Base-by-base conservation (phyloP, 2,888 invertebrate genomes). In the Papilio gigon region DNA sequence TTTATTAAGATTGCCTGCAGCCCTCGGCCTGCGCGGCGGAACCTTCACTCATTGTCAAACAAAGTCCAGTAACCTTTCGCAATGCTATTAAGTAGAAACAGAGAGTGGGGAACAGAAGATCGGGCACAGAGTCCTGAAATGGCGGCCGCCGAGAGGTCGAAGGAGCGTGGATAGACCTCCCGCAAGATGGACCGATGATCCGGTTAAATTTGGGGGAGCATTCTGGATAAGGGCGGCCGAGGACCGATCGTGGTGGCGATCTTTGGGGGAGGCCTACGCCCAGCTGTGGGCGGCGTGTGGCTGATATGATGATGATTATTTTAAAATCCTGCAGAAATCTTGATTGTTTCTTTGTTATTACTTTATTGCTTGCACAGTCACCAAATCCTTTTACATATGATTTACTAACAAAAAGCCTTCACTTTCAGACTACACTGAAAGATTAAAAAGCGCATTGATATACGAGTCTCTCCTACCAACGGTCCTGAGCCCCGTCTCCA, bases 1-100 rank as follows among this genome's bases (percentile, higher is more conserved):
- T 70, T 71, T 73, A 71, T 67, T 67, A 65, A 58, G 69, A 69
- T 60, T 68, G 60, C 53, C 20, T 27, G 12, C 61, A 44, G 20
- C 44, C 5, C 44, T 22, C n/a, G n/a, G n/a, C 20, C 44, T 22
- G 44, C 44, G 44, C 22, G 11, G 3, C 44, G 44, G 4, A 40
- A 40, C 40, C 14, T 40, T 58, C 67, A 50, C n/a, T 50, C 27
- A 50, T 50, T 27, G 50, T 12, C 27, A 50, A 50, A 50, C n/a
- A 50, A 50, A 50, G 25, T 50, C 50, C 25, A 50, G 14, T 25
- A 25, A 50, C 14, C 25, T 25, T 9, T 20, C 20, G 9, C 20
- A 44, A 44, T 44, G 11, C 1, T 44, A 22, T 22, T 44, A 22
- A 44, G 20, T 20, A 44, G 44, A 44, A 44, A 22, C 44, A 9